A percentile compares a stretch with the other conserved stretches of the same genome.
Conservation (phyloP, 2,888 invertebrate species). For the Lottia scabra region DNA sequence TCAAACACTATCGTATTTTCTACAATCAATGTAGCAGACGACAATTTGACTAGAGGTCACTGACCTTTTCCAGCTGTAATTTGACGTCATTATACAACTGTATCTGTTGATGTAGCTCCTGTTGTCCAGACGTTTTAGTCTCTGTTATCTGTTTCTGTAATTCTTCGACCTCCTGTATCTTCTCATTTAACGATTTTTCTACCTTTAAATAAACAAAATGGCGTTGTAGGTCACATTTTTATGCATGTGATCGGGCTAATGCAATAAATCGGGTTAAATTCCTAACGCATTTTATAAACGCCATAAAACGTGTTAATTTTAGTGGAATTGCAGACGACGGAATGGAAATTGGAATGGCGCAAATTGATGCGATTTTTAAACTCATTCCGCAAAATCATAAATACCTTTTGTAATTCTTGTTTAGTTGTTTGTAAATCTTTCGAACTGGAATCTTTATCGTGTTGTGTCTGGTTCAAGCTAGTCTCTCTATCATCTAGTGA, state of each 20-base stretch:
- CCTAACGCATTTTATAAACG: no score
- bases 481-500: slow-evolving; percentile 41
- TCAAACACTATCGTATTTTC: no score
- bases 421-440: slow-evolving; percentile 33
- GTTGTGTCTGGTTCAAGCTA: slow-evolving; percentile 39
- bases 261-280: no score
- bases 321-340: no score
- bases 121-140: slow-evolving; percentile 45
- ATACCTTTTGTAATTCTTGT: slow-evolving; percentile 41
- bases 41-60: not conserved
- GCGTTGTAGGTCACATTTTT: no score
- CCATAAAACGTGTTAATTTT: no score
- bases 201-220: no score
- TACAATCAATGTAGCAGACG: no score
- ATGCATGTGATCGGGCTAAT: no score
- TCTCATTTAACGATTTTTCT: slow-evolving; percentile 38
- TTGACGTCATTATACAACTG: slow-evolving; percentile 49
- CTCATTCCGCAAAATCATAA: not conserved
- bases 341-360: no score
- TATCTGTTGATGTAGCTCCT: slow-evolving; percentile 52
- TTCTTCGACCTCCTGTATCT: slow-evolving; percentile 30
- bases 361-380: no score
- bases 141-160: slow-evolving; percentile 52
- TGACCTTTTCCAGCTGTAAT: slow-evolving; percentile 58
- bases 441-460: slow-evolving; percentile 33